Conservation (phyloP, 2,113 vertebrate species). For the Clupea harengus region DNA sequence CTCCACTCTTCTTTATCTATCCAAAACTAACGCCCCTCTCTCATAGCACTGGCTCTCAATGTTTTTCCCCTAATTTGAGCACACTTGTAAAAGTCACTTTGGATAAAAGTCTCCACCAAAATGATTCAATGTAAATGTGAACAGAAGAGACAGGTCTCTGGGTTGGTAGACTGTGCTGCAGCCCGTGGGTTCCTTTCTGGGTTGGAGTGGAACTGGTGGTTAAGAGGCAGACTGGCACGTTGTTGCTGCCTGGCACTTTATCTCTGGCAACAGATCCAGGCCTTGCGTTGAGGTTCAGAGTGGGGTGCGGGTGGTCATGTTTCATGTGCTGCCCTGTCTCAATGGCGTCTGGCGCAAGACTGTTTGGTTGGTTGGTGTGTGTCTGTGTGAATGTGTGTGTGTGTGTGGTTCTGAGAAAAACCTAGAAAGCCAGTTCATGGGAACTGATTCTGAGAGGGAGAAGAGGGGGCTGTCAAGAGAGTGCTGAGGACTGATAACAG, state of each 20-base stretch:
- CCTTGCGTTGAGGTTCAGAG: background rate
- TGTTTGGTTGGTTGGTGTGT: background rate
- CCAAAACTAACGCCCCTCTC: no score
- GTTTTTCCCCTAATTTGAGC: no score
- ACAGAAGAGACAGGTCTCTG: no score
- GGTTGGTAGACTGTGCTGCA: no score
- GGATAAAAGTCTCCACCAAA: no score
- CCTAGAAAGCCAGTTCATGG: conserved; percentile 34
- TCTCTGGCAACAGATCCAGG: background rate
- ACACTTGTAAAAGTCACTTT: no score
- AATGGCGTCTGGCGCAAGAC: background rate
- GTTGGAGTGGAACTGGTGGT: background rate
- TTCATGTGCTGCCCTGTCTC: background rate
- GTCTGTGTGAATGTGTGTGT: background rate
- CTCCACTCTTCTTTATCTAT: no score
- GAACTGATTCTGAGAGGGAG: conserved; percentile 40
- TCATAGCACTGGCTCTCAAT: no score
- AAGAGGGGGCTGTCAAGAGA: conserved; percentile 5
- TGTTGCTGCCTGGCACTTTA: background rate
- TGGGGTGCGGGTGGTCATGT: background rate
- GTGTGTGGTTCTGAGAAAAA: conserved; percentile 9
- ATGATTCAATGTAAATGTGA: no score
- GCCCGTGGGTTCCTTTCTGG: background rate
- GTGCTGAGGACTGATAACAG: conserved; percentile 45
- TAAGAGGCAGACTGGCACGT: background rate